Conservation (phyloP, 2,888 invertebrate genomes). For the Nymphalis urticae region DNA sequence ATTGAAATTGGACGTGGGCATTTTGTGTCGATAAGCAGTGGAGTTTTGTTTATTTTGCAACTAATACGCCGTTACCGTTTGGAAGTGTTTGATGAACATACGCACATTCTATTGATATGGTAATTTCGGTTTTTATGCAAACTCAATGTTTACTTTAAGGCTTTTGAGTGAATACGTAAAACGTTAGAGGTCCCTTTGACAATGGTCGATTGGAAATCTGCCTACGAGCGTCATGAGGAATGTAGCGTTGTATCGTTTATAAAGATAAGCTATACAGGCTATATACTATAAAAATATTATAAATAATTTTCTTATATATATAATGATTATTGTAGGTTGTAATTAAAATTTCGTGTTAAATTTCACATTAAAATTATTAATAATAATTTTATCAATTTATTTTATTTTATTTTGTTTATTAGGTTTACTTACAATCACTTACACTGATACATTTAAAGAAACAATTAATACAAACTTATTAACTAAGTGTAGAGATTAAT, state of each 20-base stretch:
- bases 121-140: constrained; percentile 60
- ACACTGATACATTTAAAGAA: too few species aligned
- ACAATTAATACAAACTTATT: too few species aligned
- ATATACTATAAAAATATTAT: too few species aligned
- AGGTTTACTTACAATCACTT: too few species aligned
- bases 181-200: constrained; percentile 31
- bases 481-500: too few species aligned
- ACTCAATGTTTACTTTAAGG: constrained; percentile 45
- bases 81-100: constrained; percentile 17
- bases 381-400: too few species aligned
- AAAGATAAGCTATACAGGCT: too few species aligned
- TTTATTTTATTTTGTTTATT: too few species aligned
- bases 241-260: not conserved
- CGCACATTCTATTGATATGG: constrained; percentile 60
- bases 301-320: too few species aligned
- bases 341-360: too few species aligned
- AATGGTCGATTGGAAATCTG: constrained; percentile 18
- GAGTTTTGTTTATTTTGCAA: constrained; percentile 22
- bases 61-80: constrained; percentile 22
- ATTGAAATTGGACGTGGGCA: constrained; percentile 17
- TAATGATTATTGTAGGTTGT: too few species aligned
- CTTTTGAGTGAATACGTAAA: constrained; percentile 29
- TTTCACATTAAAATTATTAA: too few species aligned
- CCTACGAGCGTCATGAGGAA: not conserved
- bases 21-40: constrained; percentile 10